Percentiles rank a stretch among this genome's conserved stretches.
Evolutionary conservation across 2,888 invertebrate genomes (phyloP).

Genomic region (Coleophora flavipennella): DNA sequence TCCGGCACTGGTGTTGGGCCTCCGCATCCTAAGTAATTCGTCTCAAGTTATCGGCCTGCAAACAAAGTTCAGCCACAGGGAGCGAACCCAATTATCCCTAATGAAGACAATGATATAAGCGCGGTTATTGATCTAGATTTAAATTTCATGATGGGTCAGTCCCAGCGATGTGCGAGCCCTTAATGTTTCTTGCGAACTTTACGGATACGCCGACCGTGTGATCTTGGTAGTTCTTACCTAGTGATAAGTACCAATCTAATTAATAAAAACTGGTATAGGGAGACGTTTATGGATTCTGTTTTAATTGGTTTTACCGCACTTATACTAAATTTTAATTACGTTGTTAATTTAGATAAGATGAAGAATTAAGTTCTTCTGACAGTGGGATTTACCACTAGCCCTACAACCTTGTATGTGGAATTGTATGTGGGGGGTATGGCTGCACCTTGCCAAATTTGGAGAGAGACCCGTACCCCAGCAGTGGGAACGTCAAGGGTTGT

Average conservation of each 20-base stretch:
- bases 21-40: constrained; percentile 61
- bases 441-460: no score
- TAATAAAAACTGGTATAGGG: no score
- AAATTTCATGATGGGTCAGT: constrained; percentile 74
- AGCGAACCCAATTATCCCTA: constrained; percentile 73
- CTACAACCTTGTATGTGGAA: no score
- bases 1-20: constrained; percentile 27
- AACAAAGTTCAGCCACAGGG: constrained; percentile 68
- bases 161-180: constrained; percentile 67
- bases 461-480: no score
- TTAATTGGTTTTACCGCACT: no score
- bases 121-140: constrained; percentile 73
- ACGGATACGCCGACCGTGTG: constrained; percentile 20
- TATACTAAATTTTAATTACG: no score
- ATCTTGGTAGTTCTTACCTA: constrained; percentile 37
- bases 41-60: constrained; percentile 67
- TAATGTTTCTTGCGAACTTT: constrained; percentile 69
- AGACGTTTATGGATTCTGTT: background rate
- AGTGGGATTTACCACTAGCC: no score
- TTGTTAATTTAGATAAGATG: no score
- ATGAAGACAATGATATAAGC: constrained; percentile 75
- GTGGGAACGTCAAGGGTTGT: no score
- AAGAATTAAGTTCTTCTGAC: no score
- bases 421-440: no score
- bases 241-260: no score